A percentile compares a stretch with the other conserved stretches of the same genome.
Conservation (phyloP, 2,113 vertebrate species). For the Colistium nudipinnis region DNA sequence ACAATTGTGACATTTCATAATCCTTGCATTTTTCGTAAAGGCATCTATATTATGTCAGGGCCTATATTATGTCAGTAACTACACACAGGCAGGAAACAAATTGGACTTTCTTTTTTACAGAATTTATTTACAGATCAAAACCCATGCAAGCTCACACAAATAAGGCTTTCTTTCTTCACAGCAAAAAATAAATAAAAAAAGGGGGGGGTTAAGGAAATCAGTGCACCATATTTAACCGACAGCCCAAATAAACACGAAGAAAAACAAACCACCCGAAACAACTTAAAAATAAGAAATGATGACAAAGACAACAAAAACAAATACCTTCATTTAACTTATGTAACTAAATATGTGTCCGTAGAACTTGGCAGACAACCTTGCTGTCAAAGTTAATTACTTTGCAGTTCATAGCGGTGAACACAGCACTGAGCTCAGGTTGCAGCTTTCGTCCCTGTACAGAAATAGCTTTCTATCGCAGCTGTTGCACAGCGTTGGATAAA, state of each 20-base stretch:
- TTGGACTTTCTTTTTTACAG: slow-evolving; percentile 22
- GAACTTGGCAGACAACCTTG: neutral
- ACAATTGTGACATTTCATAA: slow-evolving; percentile 27
- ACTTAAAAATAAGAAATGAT: slow-evolving; percentile 27
- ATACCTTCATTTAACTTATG: slow-evolving; percentile 9
- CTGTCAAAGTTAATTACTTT: slow-evolving; percentile 17
- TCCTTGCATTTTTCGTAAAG: slow-evolving; percentile 1
- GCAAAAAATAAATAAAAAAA: slow-evolving; percentile 7
- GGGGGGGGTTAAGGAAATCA: slow-evolving; percentile 9
- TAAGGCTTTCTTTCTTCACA: neutral
- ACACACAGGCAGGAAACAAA: slow-evolving; percentile 18
- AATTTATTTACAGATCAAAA: slow-evolving; percentile 61
- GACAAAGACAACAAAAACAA: slow-evolving; percentile 28
- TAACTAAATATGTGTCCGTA: slow-evolving; percentile 1
- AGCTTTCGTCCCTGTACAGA: slow-evolving; percentile 24
- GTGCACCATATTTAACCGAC: slow-evolving; percentile 6
- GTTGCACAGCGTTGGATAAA: slow-evolving; percentile 10
- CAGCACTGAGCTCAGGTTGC: slow-evolving; percentile 24
- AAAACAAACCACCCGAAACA: slow-evolving; percentile 2
- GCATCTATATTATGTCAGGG: slow-evolving; percentile 1
- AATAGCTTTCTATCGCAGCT: slow-evolving; percentile 37
- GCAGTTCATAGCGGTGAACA: slow-evolving; percentile 29
- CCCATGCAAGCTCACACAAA: slow-evolving; percentile 36
- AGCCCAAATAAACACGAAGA: slow-evolving; percentile 14
- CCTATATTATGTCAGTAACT: neutral